These are phyloP conservation scores for Selene dorsalis DNA, from an alignment of 2,797 vertebrate species.

Conservation along the genomic window DNA sequence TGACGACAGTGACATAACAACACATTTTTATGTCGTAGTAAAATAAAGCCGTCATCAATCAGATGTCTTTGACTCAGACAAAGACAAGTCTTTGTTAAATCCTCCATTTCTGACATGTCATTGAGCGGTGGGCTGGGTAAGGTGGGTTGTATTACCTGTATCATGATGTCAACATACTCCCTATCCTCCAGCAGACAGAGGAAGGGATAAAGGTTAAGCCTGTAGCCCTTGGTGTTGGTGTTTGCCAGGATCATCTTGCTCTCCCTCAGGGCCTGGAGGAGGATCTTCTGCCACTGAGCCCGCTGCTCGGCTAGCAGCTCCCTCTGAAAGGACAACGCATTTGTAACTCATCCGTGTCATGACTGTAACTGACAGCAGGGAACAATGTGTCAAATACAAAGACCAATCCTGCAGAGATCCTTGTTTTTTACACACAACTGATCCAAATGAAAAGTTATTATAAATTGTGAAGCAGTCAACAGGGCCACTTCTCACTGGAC, in stretches of 20 bases:
- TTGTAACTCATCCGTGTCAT: constrained; percentile 35
- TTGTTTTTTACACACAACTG: constrained; percentile 8
- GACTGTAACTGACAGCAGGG: constrained; percentile 1
- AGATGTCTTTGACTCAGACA: constrained; percentile 16
- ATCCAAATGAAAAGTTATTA: constrained; percentile 20
- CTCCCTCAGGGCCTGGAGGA: constrained; percentile 84
- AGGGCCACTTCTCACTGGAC: constrained; percentile 14
- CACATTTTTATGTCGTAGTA: not conserved
- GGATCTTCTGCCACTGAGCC: constrained; percentile 80
- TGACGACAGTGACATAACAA: not conserved
- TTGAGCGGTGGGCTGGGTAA: not conserved
- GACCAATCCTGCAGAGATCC: not conserved
- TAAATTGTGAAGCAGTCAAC: constrained; percentile 2
- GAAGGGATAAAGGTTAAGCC: constrained; percentile 87
- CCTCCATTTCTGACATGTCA: not conserved
- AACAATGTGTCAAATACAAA: constrained; percentile 23
- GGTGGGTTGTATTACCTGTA: constrained; percentile 85
- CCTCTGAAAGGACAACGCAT: constrained; percentile 82
- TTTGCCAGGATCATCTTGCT: constrained; percentile 80
- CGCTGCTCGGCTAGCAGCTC: constrained; percentile 82
- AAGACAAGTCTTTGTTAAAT: constrained; percentile 15
- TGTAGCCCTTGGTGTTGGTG: constrained; percentile 20
- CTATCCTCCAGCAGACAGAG: constrained; percentile 88
- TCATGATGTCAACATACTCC: constrained; percentile 89
- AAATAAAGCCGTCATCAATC: constrained; percentile 3